phyloP scores from a whole-genome alignment of 1,140 invertebrate species.

The Zaprionus inermis region DNA sequence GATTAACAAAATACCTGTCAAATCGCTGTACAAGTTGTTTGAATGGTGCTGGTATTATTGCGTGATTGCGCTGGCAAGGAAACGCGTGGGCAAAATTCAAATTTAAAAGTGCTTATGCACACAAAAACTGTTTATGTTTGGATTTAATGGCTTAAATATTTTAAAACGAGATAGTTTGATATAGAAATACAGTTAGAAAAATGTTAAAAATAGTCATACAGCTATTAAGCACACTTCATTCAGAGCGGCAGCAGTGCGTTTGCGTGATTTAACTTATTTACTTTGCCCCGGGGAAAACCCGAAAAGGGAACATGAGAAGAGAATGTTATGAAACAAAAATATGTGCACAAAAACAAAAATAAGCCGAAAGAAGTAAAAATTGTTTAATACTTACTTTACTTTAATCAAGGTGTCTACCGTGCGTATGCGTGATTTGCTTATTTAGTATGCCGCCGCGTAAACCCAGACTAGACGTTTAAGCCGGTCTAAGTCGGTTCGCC shows the following conservation, averaged over 20 bases:
- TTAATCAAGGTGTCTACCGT: constrained; percentile 6
- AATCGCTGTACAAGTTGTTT: not conserved
- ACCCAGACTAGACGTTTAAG: constrained; percentile 47
- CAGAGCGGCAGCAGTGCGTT: no score
- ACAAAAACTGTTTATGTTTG: not conserved
- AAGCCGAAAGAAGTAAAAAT: no score
- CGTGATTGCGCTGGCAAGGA: not conserved
- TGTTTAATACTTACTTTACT: not conserved
- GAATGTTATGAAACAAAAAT: no score
- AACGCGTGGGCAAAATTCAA: not conserved
- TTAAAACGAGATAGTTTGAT: not conserved
- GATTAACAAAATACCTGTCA: constrained; percentile 8
- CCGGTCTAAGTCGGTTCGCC: not conserved
- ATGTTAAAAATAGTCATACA: no score
- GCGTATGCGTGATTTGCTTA: constrained; percentile 21
- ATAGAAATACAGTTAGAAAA: not conserved
- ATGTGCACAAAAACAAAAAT: no score
- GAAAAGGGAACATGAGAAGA: no score
- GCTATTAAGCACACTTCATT: no score
- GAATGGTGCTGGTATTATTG: not conserved
- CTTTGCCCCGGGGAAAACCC: no score
- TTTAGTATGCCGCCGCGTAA: not conserved
- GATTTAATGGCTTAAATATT: not conserved
- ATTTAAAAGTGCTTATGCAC: not conserved
- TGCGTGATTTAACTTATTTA: no score